These are phyloP conservation scores for Drosophila maculinotata DNA, from an alignment of 2,888 invertebrate species.

Conservation along the genomic window DNA sequence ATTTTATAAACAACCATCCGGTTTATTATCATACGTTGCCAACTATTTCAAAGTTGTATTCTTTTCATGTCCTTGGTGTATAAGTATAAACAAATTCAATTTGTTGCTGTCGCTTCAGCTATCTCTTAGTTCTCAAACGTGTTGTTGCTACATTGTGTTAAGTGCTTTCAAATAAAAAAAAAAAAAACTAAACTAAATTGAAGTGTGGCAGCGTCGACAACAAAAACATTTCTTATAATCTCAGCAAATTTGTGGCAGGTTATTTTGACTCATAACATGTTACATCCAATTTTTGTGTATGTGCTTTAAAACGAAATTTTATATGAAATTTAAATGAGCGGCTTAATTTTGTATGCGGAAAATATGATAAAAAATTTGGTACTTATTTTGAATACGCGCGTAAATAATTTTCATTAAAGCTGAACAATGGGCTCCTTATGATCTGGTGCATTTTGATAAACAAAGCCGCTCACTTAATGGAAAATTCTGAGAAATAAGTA, in stretches of 20 bases:
- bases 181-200: slow-evolving; percentile 10
- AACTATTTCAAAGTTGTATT: slow-evolving; percentile 43
- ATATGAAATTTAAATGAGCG: background rate
- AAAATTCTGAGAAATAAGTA: background rate
- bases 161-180: slow-evolving; percentile 27
- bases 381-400: background rate
- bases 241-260: slow-evolving; percentile 4
- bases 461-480: background rate
- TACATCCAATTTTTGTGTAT: background rate
- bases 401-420: background rate
- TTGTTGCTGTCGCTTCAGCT: slow-evolving; percentile 58
- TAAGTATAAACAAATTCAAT: slow-evolving; percentile 67
- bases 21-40: slow-evolving; percentile 26
- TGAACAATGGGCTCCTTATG: background rate
- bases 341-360: too few relatives aligned
- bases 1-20: slow-evolving; percentile 28
- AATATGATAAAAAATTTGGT: background rate
- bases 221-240: background rate
- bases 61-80: slow-evolving; percentile 5
- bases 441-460: background rate
- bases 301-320: background rate
- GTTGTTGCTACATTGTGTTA: slow-evolving; percentile 24
- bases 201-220: slow-evolving; percentile 1
- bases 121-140: slow-evolving; percentile 20
- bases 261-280: background rate